phyloP scores from a whole-genome alignment of 2,113 vertebrate species.

The Osmerus eperlanus region DNA sequence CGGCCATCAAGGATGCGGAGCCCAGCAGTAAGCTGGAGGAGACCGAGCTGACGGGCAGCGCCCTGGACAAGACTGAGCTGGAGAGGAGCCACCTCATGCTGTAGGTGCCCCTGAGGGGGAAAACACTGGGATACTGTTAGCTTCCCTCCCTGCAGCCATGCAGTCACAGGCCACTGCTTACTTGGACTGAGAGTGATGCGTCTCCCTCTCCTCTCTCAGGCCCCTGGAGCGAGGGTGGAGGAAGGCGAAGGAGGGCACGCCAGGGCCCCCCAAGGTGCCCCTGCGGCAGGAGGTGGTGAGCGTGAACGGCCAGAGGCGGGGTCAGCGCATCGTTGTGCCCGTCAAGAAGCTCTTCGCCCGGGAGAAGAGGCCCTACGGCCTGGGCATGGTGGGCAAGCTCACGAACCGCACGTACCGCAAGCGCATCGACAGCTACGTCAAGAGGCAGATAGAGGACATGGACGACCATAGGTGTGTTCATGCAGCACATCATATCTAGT shows the following conservation, averaged over 20 bases:
- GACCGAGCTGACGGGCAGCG: conserved; percentile 86
- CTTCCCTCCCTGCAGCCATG: too few relatives aligned
- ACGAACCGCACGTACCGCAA: conserved; percentile 98
- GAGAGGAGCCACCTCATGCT: conserved; percentile 94
- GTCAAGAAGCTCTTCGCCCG: conserved; percentile 94
- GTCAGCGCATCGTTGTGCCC: conserved; percentile 89
- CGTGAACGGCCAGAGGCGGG: conserved; percentile 81
- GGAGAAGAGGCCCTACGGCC: conserved; percentile 92
- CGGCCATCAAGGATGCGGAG: conserved; percentile 82
- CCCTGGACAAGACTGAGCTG: conserved; percentile 87
- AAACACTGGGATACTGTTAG: too few relatives aligned
- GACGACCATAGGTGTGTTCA: conserved; percentile 87
- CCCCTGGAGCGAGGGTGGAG: conserved; percentile 94
- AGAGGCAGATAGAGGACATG: conserved; percentile 98
- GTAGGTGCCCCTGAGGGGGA: conserved; percentile 71
- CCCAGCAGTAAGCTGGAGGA: conserved; percentile 74
- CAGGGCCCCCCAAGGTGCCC: conserved; percentile 86
- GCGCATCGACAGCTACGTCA: conserved; percentile 95
- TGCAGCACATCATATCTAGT: not conserved
- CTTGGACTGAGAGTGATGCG: too few relatives aligned
- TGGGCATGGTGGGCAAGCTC: conserved; percentile 96
- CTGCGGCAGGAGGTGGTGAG: conserved; percentile 96
- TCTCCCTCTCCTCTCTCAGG: conserved; percentile 58
- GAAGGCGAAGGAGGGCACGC: conserved; percentile 86
- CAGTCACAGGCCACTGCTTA: too few relatives aligned